Base-by-base conservation (phyloP, 2,113 vertebrate genomes). In the Dicerorhinus sumatrensis region DNA sequence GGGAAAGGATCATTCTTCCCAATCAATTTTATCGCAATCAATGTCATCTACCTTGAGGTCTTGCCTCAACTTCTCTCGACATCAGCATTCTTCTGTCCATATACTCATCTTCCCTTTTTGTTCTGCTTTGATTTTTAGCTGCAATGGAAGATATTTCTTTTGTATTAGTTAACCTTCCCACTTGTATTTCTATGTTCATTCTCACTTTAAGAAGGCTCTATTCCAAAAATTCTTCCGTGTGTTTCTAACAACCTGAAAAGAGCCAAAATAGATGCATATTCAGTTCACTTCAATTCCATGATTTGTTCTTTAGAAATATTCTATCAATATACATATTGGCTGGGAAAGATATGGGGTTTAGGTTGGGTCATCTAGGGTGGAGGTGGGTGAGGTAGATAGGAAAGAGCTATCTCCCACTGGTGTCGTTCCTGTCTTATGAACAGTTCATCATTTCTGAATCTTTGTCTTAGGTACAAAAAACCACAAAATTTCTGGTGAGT, bases 371-470 rank as follows among this genome's bases (percentile, higher is more conserved):
- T 31, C 93, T 11, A 58, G 20, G 13, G 20, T 80, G 12, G 7
- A 63, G 39, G 17, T 72, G 31, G 25, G 23, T 72, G 36, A 11
- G 8, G 31, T 8, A 33, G 18, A 33, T 51, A 27, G 39, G n/a
- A 63, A 51, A 10, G 12, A 14, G 23, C 16, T 60, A 46, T 58
- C 13, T 25, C 7, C 2, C 31, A 20, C 11, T 63, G 25, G n/a
- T 70, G 12, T 72, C 20, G 73, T 83, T 79, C 33, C 36, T 79
- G 36, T 80, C 39, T 95, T 16, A n/a, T 48, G 33, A 70, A n/a
- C 72, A 90, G 90, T 97, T 95, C 27, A n/a, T 92, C 33, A 27
- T 23, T 33, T 92, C 63, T 60, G 96, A 79, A 93, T 72, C 63
- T 84, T 63, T 95, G 70, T 92, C 65, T 39, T 39, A 25, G 23